Base-by-base conservation (phyloP, 2,888 invertebrate species). In the Phoenoteleia sp. region DNA sequence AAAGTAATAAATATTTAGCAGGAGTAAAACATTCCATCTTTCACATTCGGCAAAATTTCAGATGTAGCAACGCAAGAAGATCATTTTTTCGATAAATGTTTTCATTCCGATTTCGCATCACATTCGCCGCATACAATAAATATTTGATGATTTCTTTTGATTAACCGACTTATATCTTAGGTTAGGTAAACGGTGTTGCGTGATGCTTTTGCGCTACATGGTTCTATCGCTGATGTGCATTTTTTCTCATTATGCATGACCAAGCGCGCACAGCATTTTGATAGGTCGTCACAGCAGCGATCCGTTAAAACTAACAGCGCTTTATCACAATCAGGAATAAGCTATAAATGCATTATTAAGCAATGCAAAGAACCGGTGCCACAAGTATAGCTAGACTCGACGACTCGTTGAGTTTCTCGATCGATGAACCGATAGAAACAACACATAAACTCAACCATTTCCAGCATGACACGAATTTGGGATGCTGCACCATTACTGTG, bases 311-410 rank as follows among this genome's bases (percentile, higher is more conserved):
- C 60, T 56, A 81, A 67, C 58, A 67, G 54, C 64, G 19, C 56
- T 81, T 74, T 74, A 81, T 74, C 81, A 81, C 66, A 66, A 81
- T 74, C 60, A 27, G 45, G 58, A 33, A 67, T 81, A 81, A 49
- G 52, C 74, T 15, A 36, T 49, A 58, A 80, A 64, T 72, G 72
- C 52, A 80, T 81, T 74, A 66, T 58, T 72, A 66, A 74, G 81
- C 58, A 58, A 74, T 23, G 67, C 36, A 67, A 49, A 58, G 60
- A 81, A 81, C 81, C 67, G 60, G 81, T 74, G 66, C 47, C 36
- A 29, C 74, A 49, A 54, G 72, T 74, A 74, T 58, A 66, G 39
- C 29, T 74, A 74, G 72, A 72, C 21, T 39, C 72, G 64, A 54
- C 42, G 60, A 23, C 66, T 29, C 29, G 21, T 33, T n/a, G 66